Evolutionary conservation across 2,888 invertebrate genomes (phyloP).

Genomic region (Drosophila incognita): DNA sequence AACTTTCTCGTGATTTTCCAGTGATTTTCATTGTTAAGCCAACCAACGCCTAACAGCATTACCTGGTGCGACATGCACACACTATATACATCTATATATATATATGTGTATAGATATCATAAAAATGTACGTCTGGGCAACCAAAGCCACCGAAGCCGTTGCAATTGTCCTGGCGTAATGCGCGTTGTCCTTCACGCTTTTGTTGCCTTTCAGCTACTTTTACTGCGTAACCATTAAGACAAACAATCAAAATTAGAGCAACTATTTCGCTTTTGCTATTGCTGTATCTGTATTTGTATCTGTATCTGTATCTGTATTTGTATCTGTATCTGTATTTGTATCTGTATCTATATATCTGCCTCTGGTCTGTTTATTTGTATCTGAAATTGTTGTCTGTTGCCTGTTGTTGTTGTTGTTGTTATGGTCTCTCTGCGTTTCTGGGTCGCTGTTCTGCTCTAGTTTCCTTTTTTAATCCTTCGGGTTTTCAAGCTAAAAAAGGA

Average conservation of each 20-base stretch:
- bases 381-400: neutral
- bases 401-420: conserved; percentile 2
- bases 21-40: conserved; percentile 70
- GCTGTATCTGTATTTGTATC: conserved; percentile 8
- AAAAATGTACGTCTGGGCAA: conserved; percentile 32
- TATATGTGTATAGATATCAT: conserved; percentile 18
- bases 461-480: conserved; percentile 81
- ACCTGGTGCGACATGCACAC: conserved; percentile 42
- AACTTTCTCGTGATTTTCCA: conserved; percentile 74
- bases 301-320: conserved; percentile 16
- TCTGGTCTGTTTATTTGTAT: neutral
- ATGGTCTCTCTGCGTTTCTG: conserved; percentile 1
- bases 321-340: neutral
- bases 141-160: conserved; percentile 33
- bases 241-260: conserved; percentile 81
- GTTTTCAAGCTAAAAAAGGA: conserved; percentile 79
- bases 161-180: conserved; percentile 61
- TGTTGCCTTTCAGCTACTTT: conserved; percentile 65
- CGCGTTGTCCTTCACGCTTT: conserved; percentile 70
- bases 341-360: conserved; percentile 1
- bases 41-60: conserved; percentile 31
- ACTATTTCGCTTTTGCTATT: conserved; percentile 55
- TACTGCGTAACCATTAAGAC: conserved; percentile 72
- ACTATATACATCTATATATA: neutral
- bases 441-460: conserved; percentile 66